A percentile compares a stretch with the other conserved stretches of the same genome.
phyloP scores from a whole-genome alignment of 2,888 invertebrate species.

The Melitaea athalia region DNA sequence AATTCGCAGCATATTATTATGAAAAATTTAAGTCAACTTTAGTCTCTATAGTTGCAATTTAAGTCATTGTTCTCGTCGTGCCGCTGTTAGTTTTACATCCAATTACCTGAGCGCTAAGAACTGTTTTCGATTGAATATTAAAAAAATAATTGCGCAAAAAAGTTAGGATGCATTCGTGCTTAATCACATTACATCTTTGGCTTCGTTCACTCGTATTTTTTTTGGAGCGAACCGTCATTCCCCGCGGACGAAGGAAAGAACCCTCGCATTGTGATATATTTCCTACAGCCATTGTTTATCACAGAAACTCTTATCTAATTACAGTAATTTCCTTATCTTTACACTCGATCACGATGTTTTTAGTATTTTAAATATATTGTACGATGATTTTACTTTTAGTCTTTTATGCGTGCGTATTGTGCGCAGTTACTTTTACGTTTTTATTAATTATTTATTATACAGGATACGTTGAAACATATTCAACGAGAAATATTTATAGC shows the following conservation, averaged over 20 bases:
- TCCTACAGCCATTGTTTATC: constrained; percentile 37
- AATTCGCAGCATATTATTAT: constrained; percentile 20
- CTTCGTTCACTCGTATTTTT: constrained; percentile 55
- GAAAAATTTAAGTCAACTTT: constrained; percentile 23
- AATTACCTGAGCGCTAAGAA: constrained; percentile 21
- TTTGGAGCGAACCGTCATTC: constrained; percentile 34
- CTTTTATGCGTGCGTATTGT: background rate
- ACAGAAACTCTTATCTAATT: constrained; percentile 39
- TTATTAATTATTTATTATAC: too few species aligned
- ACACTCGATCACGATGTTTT: constrained; percentile 27
- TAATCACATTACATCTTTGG: constrained; percentile 56
- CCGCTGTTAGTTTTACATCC: constrained; percentile 11
- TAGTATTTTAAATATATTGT: constrained; percentile 14
- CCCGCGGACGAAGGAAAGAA: constrained; percentile 28
- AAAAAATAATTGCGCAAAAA: constrained; percentile 42
- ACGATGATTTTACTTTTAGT: background rate
- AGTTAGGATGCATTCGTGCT: constrained; percentile 45
- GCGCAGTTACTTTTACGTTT: background rate
- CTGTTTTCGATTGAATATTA: constrained; percentile 36
- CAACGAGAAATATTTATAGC: too few species aligned
- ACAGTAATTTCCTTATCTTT: constrained; percentile 32
- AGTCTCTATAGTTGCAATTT: constrained; percentile 27
- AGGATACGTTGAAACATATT: background rate
- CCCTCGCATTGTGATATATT: constrained; percentile 37
- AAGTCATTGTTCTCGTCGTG: constrained; percentile 20